These are phyloP conservation scores for Aurelia sp. DNA, from an alignment of 30 jellyfish, hydroid and myxozoan genomes.

Conservation along the genomic window DNA sequence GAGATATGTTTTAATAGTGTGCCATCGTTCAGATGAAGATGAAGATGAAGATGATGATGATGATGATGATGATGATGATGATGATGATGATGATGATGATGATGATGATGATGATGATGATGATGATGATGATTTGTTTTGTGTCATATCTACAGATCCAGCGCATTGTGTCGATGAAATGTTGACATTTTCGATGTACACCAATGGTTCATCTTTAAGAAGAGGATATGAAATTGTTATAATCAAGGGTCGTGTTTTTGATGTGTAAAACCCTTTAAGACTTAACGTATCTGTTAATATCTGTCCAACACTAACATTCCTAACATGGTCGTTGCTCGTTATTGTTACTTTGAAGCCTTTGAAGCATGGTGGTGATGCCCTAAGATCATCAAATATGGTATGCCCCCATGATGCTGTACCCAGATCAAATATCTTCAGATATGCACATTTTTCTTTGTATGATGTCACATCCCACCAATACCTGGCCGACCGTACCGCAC, in stretches of 20 bases:
- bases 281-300: not conserved
- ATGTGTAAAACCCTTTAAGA: slow-evolving; percentile 36
- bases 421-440: slow-evolving; percentile 18
- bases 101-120: no score
- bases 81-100: no score
- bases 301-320: slow-evolving; percentile 9
- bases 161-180: slow-evolving; percentile 10
- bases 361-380: slow-evolving; percentile 66
- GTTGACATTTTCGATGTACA: slow-evolving; percentile 1
- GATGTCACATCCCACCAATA: slow-evolving; percentile 58
- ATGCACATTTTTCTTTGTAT: slow-evolving; percentile 30
- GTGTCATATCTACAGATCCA: not conserved
- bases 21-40: not conserved
- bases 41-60: not conserved
- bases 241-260: slow-evolving; percentile 19
- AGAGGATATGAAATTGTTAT: slow-evolving; percentile 20
- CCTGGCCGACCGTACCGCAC: slow-evolving; percentile 17
- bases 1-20: not conserved
- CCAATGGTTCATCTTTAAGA: slow-evolving; percentile 25
- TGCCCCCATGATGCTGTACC: slow-evolving; percentile 11
- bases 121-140: not conserved
- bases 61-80: no score
- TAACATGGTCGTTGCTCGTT: not conserved
- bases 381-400: slow-evolving; percentile 49
- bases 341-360: slow-evolving; percentile 25